Conservation (phyloP, 2,113 vertebrate genomes). For the Nestor notabilis region DNA sequence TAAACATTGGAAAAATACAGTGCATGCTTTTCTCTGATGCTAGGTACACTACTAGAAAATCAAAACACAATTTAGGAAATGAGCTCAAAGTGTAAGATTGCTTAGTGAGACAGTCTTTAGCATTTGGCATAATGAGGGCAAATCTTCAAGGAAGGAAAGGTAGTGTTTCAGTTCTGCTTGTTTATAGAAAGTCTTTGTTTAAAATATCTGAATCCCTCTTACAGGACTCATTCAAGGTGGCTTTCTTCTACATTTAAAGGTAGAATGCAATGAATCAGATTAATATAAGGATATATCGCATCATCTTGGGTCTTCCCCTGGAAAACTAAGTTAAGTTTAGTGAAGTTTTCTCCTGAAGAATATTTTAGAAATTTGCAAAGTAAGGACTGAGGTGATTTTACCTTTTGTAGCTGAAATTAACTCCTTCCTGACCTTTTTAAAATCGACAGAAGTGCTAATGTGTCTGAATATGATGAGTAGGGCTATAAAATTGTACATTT, state of each 20-base stretch:
- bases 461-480: neutral
- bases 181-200: neutral
- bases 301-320: neutral
- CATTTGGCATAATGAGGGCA: neutral
- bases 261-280: neutral
- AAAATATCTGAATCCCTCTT: neutral
- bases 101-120: neutral
- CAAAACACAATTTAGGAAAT: neutral
- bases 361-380: neutral
- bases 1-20: neutral
- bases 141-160: neutral
- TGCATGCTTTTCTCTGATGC: neutral
- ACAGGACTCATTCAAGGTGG: neutral
- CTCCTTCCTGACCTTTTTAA: neutral
- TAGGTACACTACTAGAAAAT: neutral
- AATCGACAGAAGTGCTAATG: neutral
- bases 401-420: neutral
- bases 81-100: neutral
- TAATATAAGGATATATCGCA: neutral
- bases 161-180: neutral
- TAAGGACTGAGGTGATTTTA: neutral
- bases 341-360: neutral
- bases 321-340: neutral
- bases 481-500: neutral
- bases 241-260: neutral